Base-by-base conservation (phyloP, 2,797 vertebrate genomes). In the Pangasius larnaudii region DNA sequence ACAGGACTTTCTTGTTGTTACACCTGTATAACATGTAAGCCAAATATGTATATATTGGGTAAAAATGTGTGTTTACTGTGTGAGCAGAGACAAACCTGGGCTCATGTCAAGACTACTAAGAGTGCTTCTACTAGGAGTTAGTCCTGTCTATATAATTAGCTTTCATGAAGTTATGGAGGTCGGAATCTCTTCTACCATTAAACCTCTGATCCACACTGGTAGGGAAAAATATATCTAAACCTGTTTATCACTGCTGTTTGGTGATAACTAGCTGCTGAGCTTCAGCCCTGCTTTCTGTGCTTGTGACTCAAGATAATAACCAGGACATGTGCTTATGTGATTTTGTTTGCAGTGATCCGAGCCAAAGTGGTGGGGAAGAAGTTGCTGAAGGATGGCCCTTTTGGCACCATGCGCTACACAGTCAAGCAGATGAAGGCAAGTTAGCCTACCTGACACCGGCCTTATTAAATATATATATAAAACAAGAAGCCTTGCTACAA, bases 301-400 rank as follows among this genome's bases (percentile, higher is more conserved):
- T 42, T 78, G 63, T 74, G 88, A 89, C 84, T 85, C 27, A 11
- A 42, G 22, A 84, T 42, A 59, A 58, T 85, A 85, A 88, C 74
- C 53, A 79, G 74, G 61, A 22, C 67, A 49, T 83, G 14, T 58
- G 75, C 53, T 65, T 65, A n/a, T 87, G 61, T 81, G 36, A 56
- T 59, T 87, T 5, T 88, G n/a, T 87, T 84, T 83, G 39, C 96
- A 99, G 98, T 99, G 93, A 99, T 99, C 90, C 96, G 99, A 88
- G 99, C 98, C 89, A 99, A 99, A 94, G 97, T 99, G 89, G 98
- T 99, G 87, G 98, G 97, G 18, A 99, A 99, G 96, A 99, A 99
- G 93, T 94, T 98, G 0, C 95, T 99, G 96, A 97, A 97, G 87
- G 98, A 99, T 7, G 97, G 97, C 30, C 97, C 97, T 0, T 99